Evolutionary conservation across 1,140 invertebrate genomes (phyloP).

Genomic region (Heliconius congener): DNA sequence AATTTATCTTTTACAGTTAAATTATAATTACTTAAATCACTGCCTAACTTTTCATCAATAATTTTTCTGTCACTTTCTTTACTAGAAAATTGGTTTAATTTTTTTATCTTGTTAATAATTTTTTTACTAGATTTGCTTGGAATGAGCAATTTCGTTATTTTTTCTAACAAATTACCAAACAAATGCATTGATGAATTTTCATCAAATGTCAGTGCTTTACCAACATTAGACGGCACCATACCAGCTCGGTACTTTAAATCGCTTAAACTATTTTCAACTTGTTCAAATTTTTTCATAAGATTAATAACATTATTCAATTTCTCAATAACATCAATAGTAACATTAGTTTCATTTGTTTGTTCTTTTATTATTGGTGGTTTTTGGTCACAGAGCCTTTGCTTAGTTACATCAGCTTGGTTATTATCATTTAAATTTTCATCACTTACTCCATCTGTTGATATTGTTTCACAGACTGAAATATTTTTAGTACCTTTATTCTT

Average conservation of each 20-base stretch:
- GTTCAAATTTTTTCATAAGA: conserved; percentile 63
- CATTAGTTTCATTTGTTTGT: conserved; percentile 28
- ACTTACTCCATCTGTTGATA: conserved; percentile 34
- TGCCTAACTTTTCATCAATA: conserved; percentile 46
- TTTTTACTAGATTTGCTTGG: conserved; percentile 52
- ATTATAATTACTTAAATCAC: conserved; percentile 48
- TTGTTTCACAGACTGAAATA: conserved; percentile 60
- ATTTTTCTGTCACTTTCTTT: conserved; percentile 44
- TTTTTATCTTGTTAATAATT: conserved; percentile 49
- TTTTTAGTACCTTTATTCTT: conserved; percentile 59
- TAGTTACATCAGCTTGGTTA: conserved; percentile 31
- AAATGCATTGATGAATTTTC: conserved; percentile 48
- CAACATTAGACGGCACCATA: not conserved
- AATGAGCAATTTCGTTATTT: conserved; percentile 52
- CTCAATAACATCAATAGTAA: conserved; percentile 41
- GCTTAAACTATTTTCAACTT: conserved; percentile 50
- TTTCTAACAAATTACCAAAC: conserved; percentile 59
- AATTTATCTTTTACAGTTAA: conserved; percentile 65
- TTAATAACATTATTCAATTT: conserved; percentile 61
- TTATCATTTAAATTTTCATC: conserved; percentile 28
- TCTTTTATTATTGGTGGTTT: conserved; percentile 24
- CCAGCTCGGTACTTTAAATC: conserved; percentile 39
- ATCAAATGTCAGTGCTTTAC: conserved; percentile 32
- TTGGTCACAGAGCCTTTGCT: conserved; percentile 33
- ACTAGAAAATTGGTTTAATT: conserved; percentile 47